These are phyloP conservation scores for Bubo scandiacus DNA, from an alignment of 2,113 vertebrate species.

Conservation along the genomic window DNA sequence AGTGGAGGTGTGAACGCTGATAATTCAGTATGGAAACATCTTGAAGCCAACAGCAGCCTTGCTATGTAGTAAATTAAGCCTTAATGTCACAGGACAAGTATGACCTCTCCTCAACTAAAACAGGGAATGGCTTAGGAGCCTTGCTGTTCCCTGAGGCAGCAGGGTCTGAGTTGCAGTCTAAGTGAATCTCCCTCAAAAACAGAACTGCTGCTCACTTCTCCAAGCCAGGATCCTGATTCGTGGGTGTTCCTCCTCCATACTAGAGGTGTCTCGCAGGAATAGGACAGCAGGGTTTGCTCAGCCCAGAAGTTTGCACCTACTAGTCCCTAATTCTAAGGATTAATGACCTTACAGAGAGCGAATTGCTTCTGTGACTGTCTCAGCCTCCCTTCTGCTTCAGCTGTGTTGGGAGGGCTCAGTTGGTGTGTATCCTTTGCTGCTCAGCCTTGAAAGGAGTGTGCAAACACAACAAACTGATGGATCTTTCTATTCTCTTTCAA, in stretches of 20 bases:
- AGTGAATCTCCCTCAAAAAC: background rate
- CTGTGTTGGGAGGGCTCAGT: background rate
- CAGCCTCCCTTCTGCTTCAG: background rate
- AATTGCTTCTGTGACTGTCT: background rate
- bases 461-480: background rate
- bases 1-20: background rate
- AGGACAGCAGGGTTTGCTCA: background rate
- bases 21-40: background rate
- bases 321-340: background rate
- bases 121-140: background rate
- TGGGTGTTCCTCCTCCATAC: background rate
- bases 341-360: background rate
- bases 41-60: background rate
- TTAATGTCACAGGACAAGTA: background rate
- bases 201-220: background rate
- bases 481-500: background rate
- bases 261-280: background rate
- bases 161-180: background rate
- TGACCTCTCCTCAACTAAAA: background rate
- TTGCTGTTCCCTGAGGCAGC: background rate
- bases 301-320: background rate
- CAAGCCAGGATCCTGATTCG: background rate
- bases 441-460: background rate
- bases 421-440: fast-evolving
- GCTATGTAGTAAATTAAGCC: background rate